Conservation (phyloP, 2,888 invertebrate species). For the Hylaea fasciaria region DNA sequence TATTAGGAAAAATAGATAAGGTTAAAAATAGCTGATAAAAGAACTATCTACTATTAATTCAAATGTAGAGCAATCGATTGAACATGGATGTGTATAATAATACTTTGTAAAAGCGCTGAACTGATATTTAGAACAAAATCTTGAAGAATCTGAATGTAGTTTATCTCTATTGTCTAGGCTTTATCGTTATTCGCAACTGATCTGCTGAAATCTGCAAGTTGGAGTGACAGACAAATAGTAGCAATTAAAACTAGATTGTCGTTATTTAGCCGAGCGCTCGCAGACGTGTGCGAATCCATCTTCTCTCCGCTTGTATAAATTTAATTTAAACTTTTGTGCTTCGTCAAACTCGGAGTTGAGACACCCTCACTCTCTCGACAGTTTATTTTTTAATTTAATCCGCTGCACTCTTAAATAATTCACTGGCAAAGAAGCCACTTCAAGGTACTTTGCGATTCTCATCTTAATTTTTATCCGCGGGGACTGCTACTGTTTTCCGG, state of each 20-base stretch:
- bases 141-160: too few species aligned
- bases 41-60: too few species aligned
- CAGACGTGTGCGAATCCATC: conserved; percentile 60
- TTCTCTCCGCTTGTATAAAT: conserved; percentile 61
- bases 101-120: too few species aligned
- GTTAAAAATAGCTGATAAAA: too few species aligned
- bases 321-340: conserved; percentile 76
- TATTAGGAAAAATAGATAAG: too few species aligned
- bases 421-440: conserved; percentile 13
- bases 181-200: conserved; percentile 11
- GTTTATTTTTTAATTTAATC: conserved; percentile 67
- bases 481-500: background rate
- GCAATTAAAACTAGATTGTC: conserved; percentile 71
- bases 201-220: conserved; percentile 17
- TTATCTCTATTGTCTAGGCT: too few species aligned
- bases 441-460: conserved; percentile 9
- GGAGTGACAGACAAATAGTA: conserved; percentile 55
- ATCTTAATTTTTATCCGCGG: conserved; percentile 9
- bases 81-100: too few species aligned
- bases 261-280: conserved; percentile 58
- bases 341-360: conserved; percentile 60
- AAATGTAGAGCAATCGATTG: too few species aligned
- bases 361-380: conserved; percentile 53
- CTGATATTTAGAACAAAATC: too few species aligned
- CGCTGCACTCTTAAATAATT: conserved; percentile 52